Percentiles rank a stretch among this genome's conserved stretches.
These are phyloP conservation scores for Tauraco hartlaubi DNA, from an alignment of 2,797 vertebrate species.

Conservation along the genomic window DNA sequence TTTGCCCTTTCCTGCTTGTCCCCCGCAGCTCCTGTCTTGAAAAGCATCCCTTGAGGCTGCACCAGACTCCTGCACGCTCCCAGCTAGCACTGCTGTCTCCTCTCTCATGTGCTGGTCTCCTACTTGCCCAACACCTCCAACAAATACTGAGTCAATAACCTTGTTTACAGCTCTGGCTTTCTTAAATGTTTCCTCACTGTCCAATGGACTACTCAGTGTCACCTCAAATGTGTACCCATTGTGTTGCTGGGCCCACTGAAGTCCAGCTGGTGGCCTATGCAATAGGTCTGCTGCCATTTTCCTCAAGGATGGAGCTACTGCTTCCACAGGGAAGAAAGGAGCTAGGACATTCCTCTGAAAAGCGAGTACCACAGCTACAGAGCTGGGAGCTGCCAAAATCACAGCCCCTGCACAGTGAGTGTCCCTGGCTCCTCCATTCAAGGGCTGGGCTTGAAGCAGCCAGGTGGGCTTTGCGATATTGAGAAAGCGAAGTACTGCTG, in stretches of 20 bases:
- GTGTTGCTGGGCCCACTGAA: neutral
- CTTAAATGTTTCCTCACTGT: neutral
- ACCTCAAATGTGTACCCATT: neutral
- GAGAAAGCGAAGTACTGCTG: neutral
- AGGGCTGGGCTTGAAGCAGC: neutral
- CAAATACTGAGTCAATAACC: neutral
- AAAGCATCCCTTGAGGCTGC: neutral
- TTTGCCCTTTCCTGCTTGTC: neutral
- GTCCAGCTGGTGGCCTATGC: neutral
- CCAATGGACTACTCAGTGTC: neutral
- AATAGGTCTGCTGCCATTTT: neutral
- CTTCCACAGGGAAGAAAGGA: neutral
- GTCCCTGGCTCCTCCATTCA: neutral
- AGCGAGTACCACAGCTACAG: neutral
- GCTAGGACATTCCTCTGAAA: neutral
- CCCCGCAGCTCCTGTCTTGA: neutral
- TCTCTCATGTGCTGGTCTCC: neutral
- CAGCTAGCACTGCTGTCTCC: neutral
- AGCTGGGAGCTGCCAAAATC: neutral
- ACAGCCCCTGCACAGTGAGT: fast-evolving
- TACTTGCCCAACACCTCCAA: neutral
- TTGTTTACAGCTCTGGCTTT: neutral
- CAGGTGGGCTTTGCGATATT: neutral
- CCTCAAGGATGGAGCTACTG: neutral
- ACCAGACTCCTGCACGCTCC: neutral